Evolutionary conservation across 2,113 vertebrate genomes (phyloP).

Genomic region (Speoplatyrhinus poulsoni): DNA sequence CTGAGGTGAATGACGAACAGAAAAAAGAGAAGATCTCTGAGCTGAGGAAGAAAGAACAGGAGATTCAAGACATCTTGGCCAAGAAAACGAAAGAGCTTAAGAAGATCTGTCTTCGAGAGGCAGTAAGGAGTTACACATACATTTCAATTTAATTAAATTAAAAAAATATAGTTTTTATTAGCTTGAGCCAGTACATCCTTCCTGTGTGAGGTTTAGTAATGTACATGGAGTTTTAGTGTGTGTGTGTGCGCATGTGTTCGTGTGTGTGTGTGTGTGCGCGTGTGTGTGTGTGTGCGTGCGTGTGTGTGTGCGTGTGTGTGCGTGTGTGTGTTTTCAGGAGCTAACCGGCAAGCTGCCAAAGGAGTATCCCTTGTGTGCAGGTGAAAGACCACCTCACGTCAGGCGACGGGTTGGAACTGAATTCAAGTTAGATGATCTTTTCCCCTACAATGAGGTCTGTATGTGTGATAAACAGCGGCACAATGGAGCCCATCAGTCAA

Average conservation of each 20-base stretch:
- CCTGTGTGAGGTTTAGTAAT: too few relatives aligned
- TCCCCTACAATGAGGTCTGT: slow-evolving; percentile 88
- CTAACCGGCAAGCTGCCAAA: slow-evolving; percentile 92
- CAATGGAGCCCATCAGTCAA: neutral
- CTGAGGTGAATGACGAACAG: slow-evolving; percentile 91
- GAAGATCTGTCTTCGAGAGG: slow-evolving; percentile 92
- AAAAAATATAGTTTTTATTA: neutral
- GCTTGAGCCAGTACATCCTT: neutral
- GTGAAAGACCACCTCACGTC: slow-evolving; percentile 89
- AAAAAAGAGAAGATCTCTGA: slow-evolving; percentile 92
- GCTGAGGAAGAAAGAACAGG: slow-evolving; percentile 89
- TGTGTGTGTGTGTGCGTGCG: slow-evolving; percentile 12
- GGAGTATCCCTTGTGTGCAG: slow-evolving; percentile 88
- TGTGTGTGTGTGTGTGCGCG: slow-evolving; percentile 7
- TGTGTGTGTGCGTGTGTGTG: neutral
- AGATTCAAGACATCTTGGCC: slow-evolving; percentile 87
- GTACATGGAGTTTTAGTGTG: neutral
- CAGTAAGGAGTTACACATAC: slow-evolving; percentile 78
- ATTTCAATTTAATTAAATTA: too few relatives aligned
- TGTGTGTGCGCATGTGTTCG: slow-evolving; percentile 1
- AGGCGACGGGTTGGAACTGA: slow-evolving; percentile 87
- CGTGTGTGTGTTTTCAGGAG: slow-evolving; percentile 77
- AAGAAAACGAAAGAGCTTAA: slow-evolving; percentile 93
- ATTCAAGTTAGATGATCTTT: slow-evolving; percentile 90
- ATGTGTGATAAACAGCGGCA: neutral